Evolutionary conservation across 2,797 vertebrate genomes (phyloP).

Genomic region (Rhinatrema bivittatum): DNA sequence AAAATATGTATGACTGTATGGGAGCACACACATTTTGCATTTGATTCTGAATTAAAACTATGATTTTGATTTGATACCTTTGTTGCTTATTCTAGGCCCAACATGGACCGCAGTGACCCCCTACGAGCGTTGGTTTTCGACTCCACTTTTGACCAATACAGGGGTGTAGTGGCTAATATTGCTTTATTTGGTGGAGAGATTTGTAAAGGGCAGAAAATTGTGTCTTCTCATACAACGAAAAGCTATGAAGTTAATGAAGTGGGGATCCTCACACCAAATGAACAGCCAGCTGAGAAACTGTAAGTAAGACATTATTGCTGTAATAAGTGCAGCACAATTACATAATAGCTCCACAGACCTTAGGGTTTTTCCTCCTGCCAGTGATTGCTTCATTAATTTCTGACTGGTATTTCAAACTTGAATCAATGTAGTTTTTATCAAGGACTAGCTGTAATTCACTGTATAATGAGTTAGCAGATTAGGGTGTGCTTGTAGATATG

Average conservation of each 20-base stretch:
- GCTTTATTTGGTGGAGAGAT: conserved; percentile 80
- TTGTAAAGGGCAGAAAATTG: conserved; percentile 75
- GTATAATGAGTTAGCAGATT: no score
- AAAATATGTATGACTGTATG: no score
- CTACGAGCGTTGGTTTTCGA: conserved; percentile 91
- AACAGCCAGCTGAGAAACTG: conserved; percentile 72
- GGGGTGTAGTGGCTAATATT: conserved; percentile 85
- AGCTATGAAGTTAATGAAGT: conserved; percentile 87
- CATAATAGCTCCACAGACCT: no score
- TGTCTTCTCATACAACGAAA: conserved; percentile 75
- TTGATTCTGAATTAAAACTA: background rate
- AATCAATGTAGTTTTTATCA: no score
- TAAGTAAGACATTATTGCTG: conserved; percentile 42
- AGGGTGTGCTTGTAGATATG: no score
- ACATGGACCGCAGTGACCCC: conserved; percentile 51
- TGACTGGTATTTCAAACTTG: no score
- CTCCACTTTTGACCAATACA: conserved; percentile 87
- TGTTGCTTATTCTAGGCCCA: conserved; percentile 57
- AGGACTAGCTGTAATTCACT: no score
- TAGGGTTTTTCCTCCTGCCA: no score
- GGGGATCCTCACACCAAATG: conserved; percentile 79
- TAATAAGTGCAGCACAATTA: no score
- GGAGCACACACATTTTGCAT: no score
- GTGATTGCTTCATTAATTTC: no score
- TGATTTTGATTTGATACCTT: background rate